Evolutionary conservation across 2,888 invertebrate genomes (phyloP), one percentile per base, ranked within the genome.

Genomic region (Drosophila ezoana): DNA sequence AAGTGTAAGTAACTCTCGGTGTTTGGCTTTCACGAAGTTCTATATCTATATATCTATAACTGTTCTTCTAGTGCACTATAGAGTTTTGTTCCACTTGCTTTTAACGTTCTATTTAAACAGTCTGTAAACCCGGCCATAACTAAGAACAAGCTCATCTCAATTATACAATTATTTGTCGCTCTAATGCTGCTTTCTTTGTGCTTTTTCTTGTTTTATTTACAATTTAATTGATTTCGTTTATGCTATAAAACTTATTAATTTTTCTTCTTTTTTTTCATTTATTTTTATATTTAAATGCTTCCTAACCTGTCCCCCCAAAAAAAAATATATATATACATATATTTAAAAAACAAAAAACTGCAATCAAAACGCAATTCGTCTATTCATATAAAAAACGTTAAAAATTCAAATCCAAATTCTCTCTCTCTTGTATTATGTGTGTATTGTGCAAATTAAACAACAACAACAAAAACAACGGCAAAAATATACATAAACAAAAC

Each of bases 401-500:
- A 49, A 84, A 76, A 70, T 54, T 53, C 51, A 71, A 75, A 40
- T 71, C 88, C 63, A 90, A 89, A 89, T 88, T 81, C 76, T 82
- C 60, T 85, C 65, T 80, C 57, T 84, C 66, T 86, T 86, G 84
- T 89, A 87, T 64, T 87, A 81, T 86, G 73, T 82, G 86, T 78
- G 72, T 78, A 62, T 43, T 81, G 60, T 77, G 75, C 65, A 72
- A 63, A 66, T 66, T 65, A 65, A 65, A 65, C 65, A 64, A 48
- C 62, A 65, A 76, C 52, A 63, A 53, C 59, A 28, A 70, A 57
- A 63, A 60, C 57, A 35, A 65, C 59, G 57, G 63, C 52, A 63
- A 72, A 63, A 65, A 52, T 14, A 28, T 28, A 60, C 44, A 63
- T 45, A 52, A 49, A 13, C 44, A 60, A 63, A 60, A 67, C 57